Conservation (phyloP, 2,888 invertebrate species). For the Meta bourneti region DNA sequence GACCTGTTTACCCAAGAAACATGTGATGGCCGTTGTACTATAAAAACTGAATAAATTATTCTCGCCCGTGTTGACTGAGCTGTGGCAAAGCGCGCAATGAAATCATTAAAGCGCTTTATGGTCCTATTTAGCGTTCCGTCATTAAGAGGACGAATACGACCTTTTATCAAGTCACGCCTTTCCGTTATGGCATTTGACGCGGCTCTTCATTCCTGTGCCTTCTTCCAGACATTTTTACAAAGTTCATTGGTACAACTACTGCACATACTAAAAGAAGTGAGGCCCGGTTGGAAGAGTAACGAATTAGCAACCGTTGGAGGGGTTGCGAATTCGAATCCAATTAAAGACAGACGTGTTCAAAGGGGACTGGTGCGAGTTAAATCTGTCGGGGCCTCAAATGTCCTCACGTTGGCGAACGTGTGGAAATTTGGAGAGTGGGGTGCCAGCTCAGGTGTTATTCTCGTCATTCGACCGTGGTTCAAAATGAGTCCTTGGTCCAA, state of each 20-base stretch:
- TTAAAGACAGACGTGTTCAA: not conserved
- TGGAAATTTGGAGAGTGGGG: no score
- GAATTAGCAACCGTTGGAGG: no score
- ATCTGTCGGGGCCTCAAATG: not conserved
- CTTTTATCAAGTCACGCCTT: constrained; percentile 43
- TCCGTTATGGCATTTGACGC: constrained; percentile 26
- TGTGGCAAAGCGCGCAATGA: constrained; percentile 15
- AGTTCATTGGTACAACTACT: not conserved
- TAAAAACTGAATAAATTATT: not conserved
- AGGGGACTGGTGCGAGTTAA: no score
- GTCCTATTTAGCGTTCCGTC: constrained; percentile 15
- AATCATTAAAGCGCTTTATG: constrained; percentile 8
- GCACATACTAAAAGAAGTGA: not conserved
- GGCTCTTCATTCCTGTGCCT: not conserved
- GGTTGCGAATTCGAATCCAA: no score
- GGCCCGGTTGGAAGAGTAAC: no score
- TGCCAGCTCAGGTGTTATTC: not conserved
- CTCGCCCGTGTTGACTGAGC: constrained; percentile 39
- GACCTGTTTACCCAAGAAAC: not conserved
- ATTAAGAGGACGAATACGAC: constrained; percentile 19
- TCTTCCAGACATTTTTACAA: not conserved
- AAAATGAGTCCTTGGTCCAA: no score
- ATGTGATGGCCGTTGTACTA: not conserved
- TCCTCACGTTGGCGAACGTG: not conserved
- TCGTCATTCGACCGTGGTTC: not conserved